A percentile compares a stretch with the other conserved stretches of the same genome.
Conservation (phyloP, 2,797 vertebrate genomes). For the Salmo trutta region DNA sequence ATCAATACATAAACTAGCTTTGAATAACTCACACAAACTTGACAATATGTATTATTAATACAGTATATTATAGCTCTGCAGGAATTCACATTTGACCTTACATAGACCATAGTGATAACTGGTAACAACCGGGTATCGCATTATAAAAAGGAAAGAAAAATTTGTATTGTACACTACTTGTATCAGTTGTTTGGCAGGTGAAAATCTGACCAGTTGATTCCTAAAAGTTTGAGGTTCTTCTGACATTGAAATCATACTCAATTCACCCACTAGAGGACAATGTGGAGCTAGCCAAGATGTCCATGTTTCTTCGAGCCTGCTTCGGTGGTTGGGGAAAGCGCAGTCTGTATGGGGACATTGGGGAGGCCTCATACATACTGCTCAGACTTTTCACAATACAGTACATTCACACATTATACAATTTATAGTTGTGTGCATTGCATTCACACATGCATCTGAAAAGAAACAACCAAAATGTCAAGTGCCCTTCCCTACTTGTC, state of each 20-base stretch:
- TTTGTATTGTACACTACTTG: constrained; percentile 29
- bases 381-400: background rate
- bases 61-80: background rate
- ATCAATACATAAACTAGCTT: constrained; percentile 66
- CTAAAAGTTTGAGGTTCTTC: constrained; percentile 44
- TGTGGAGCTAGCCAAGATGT: constrained; percentile 10
- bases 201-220: constrained; percentile 74
- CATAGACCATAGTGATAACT: background rate
- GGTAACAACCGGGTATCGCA: background rate
- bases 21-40: background rate
- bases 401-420: background rate
- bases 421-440: background rate
- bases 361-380: background rate
- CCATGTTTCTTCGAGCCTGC: background rate
- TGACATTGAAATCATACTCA: constrained; percentile 7
- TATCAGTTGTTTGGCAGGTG: constrained; percentile 47
- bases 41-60: background rate
- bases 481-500: background rate
- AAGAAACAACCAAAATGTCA: background rate
- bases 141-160: background rate
- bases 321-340: background rate
- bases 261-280: constrained; percentile 55
- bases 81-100: background rate
- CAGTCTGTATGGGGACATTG: background rate
- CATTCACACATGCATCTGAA: background rate